Conservation (phyloP, 2,888 invertebrate genomes). For the Drosophila birchii region DNA sequence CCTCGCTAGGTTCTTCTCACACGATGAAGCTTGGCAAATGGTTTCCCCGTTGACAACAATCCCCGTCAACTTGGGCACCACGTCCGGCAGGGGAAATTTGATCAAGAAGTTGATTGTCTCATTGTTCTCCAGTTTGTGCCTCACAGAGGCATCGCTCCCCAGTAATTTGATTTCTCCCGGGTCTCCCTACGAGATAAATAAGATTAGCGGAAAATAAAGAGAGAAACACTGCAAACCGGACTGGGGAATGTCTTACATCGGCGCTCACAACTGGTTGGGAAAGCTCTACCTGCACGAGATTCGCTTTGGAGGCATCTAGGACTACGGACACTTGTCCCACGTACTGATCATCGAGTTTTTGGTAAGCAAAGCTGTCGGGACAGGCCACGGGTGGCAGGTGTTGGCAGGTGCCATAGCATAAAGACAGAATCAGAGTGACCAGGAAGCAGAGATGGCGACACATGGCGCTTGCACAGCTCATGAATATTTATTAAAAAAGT, state of each 20-base stretch:
- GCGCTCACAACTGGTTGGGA: background rate
- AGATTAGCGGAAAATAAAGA: background rate
- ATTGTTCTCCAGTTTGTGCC: background rate
- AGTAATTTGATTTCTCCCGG: background rate
- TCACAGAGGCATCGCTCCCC: background rate
- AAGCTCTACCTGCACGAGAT: conserved; percentile 2
- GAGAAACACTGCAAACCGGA: conserved; percentile 3
- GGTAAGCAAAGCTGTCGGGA: background rate
- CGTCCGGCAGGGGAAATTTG: conserved; percentile 2
- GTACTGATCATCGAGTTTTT: background rate
- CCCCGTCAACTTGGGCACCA: conserved; percentile 3
- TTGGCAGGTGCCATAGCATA: background rate
- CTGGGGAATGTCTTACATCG: background rate
- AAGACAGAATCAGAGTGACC: background rate
- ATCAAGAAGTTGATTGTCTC: conserved; percentile 1
- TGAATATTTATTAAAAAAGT: conserved; percentile 13
- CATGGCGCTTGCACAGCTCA: background rate
- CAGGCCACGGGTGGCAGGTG: background rate
- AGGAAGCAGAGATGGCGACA: conserved; percentile 3
- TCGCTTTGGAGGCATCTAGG: background rate
- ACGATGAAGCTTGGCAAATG: background rate
- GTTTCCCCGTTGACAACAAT: conserved; percentile 1
- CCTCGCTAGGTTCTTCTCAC: background rate
- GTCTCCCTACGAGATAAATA: background rate
- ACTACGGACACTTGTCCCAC: background rate